phyloP scores from a whole-genome alignment of 2,797 vertebrate species.

The Crenichthys baileyi region DNA sequence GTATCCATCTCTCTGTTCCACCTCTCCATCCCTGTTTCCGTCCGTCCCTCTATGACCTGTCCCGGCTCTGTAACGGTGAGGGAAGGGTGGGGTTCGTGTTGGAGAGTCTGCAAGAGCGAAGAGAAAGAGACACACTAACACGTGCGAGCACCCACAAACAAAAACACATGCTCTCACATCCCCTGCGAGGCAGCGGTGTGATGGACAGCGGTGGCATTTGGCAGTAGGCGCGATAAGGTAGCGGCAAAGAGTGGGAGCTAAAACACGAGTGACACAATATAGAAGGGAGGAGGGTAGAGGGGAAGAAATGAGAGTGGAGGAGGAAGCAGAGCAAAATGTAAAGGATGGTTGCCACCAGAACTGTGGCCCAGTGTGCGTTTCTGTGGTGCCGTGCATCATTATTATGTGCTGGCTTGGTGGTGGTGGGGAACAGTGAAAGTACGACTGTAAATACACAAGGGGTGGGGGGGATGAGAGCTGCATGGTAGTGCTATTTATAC shows the following conservation, averaged over 20 bases:
- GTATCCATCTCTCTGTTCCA: conserved; percentile 52
- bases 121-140: conserved; percentile 38
- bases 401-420: conserved; percentile 55
- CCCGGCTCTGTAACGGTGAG: conserved; percentile 44
- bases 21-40: conserved; percentile 46
- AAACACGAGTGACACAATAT: conserved; percentile 45
- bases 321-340: conserved; percentile 40
- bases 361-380: conserved; percentile 56
- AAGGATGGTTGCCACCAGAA: conserved; percentile 57
- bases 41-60: conserved; percentile 63
- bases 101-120: conserved; percentile 61
- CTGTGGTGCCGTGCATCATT: conserved; percentile 55
- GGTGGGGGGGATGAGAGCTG: conserved; percentile 58
- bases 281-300: conserved; percentile 30
- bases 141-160: conserved; percentile 24
- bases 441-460: conserved; percentile 64
- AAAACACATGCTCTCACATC: conserved; percentile 19
- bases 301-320: conserved; percentile 30
- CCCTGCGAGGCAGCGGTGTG: conserved; percentile 59
- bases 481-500: conserved; percentile 81
- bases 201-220: conserved; percentile 84
- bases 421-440: conserved; percentile 54
- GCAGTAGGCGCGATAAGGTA: conserved; percentile 77
- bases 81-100: conserved; percentile 58
- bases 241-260: conserved; percentile 56